Conservation (phyloP, 1,140 invertebrate genomes). For the Stegodyphus dumicola region DNA sequence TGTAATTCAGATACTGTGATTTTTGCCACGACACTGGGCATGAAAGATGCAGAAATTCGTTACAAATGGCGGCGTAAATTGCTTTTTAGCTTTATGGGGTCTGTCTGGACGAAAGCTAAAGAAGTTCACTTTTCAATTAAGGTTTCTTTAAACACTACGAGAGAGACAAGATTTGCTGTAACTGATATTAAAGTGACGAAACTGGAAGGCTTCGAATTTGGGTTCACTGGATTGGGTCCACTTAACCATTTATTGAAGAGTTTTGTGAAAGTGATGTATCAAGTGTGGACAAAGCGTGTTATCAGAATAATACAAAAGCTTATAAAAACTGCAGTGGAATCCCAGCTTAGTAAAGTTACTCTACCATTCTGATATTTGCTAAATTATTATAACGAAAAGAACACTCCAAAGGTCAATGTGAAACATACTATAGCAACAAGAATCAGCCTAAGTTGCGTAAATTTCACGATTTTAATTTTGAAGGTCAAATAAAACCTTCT, state of each 20-base stretch:
- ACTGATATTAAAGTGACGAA: not conserved
- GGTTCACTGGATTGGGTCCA: slow-evolving; percentile 30
- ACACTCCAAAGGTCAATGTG: too few relatives aligned
- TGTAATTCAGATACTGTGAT: not conserved
- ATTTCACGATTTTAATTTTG: too few relatives aligned
- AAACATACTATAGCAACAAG: too few relatives aligned
- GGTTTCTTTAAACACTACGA: not conserved
- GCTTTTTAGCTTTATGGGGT: not conserved
- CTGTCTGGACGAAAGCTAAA: slow-evolving; percentile 6
- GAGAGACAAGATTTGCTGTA: not conserved
- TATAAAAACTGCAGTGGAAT: slow-evolving; percentile 6
- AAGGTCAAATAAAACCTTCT: too few relatives aligned
- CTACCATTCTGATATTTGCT: not conserved
- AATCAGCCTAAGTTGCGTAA: too few relatives aligned
- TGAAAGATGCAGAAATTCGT: not conserved
- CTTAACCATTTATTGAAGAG: slow-evolving; percentile 23
- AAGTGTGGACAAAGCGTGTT: slow-evolving; percentile 7
- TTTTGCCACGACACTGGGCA: not conserved
- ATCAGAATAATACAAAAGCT: not conserved
- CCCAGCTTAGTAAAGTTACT: slow-evolving; percentile 2
- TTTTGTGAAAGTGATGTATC: not conserved
- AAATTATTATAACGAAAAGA: too few relatives aligned
- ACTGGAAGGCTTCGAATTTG: slow-evolving; percentile 28
- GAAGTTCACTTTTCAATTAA: not conserved
- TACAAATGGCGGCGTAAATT: slow-evolving; percentile 17